These are phyloP conservation scores for Apeltes quadracus DNA, from an alignment of 2,113 vertebrate genomes.

Conservation along the genomic window DNA sequence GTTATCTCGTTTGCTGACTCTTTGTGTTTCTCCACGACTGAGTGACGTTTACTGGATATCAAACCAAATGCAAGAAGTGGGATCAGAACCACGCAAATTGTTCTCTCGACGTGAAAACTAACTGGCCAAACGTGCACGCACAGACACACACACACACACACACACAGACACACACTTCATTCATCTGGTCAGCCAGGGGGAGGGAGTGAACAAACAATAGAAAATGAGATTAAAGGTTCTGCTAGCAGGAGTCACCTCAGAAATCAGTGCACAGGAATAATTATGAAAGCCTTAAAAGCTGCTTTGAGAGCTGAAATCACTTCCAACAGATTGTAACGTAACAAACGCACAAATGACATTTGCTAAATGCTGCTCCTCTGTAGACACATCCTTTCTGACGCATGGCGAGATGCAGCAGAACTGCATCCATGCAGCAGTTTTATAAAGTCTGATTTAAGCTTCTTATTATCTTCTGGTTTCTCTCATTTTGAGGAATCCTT, in stretches of 20 bases:
- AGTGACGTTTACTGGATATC: background rate
- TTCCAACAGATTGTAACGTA: background rate
- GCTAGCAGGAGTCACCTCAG: conserved; percentile 50
- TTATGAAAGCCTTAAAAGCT: conserved; percentile 1
- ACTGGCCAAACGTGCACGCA: background rate
- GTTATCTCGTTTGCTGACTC: conserved; percentile 56
- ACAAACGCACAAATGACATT: background rate
- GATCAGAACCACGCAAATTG: background rate
- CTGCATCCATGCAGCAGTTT: too few relatives aligned
- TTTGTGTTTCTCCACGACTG: conserved; percentile 5
- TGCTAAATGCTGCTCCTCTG: background rate
- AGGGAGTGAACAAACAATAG: conserved; percentile 65
- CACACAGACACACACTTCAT: conserved; percentile 40
- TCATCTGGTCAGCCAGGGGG: conserved; percentile 39
- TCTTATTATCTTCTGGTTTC: too few relatives aligned
- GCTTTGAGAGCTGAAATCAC: background rate
- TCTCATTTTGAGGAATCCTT: too few relatives aligned
- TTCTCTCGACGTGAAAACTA: background rate
- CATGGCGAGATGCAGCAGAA: too few relatives aligned
- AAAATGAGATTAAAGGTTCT: conserved; percentile 62
- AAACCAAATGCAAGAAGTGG: conserved; percentile 10
- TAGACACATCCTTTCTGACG: too few relatives aligned
- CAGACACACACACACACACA: conserved; percentile 18
- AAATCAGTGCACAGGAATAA: conserved; percentile 39
- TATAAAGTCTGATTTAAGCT: too few relatives aligned